Percentiles rank a stretch among this genome's conserved stretches.
These are phyloP conservation scores for Pristionchus exspectatus DNA, from an alignment of 2,888 invertebrate genomes.

Conservation along the genomic window DNA sequence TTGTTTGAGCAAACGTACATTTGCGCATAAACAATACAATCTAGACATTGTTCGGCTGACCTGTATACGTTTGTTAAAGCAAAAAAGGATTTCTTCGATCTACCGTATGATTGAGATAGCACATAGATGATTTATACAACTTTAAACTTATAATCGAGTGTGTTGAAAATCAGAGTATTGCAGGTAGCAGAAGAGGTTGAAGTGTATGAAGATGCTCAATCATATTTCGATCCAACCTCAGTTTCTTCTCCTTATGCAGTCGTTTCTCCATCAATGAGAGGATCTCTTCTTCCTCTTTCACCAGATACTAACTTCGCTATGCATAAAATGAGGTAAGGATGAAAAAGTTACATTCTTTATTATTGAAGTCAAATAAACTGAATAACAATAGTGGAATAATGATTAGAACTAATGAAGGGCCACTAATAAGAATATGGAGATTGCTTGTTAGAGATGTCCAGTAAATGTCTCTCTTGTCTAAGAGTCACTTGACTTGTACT, in stretches of 20 bases:
- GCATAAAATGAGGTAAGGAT: constrained; percentile 2
- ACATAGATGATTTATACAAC: no score
- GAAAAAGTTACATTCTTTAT: no score
- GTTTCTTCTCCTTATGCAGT: neutral
- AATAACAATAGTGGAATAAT: no score
- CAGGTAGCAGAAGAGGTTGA: neutral
- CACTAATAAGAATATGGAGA: no score
- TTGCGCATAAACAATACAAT: neutral
- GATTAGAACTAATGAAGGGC: no score
- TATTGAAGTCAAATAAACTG: no score
- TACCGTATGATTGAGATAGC: no score
- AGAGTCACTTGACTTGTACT: neutral
- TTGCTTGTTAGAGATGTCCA: no score
- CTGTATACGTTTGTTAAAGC: neutral
- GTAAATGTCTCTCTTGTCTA: no score
- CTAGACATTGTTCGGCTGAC: neutral
- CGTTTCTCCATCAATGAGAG: constrained; percentile 6
- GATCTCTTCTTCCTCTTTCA: constrained; percentile 23
- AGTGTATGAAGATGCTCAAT: neutral
- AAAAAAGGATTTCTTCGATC: no score
- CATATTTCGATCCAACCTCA: neutral
- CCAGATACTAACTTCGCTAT: neutral
- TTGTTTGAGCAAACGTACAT: neutral
- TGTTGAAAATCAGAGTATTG: neutral
- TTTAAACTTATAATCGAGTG: no score